Percentiles rank a stretch among this genome's conserved stretches.
phyloP scores from a whole-genome alignment of 2,888 invertebrate genomes.

The Diarsia brunnea region DNA sequence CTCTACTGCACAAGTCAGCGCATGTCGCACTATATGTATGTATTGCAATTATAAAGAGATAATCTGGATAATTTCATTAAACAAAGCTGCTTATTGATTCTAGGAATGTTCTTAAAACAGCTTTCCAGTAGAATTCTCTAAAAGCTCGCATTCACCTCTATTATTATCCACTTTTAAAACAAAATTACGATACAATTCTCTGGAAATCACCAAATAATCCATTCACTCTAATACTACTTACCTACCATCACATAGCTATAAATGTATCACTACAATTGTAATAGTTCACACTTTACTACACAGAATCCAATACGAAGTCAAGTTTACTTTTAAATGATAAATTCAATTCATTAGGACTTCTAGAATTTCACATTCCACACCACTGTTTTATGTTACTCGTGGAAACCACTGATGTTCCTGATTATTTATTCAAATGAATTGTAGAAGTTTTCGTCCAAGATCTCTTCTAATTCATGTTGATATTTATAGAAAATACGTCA shows the following conservation, averaged over 20 bases:
- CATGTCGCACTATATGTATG: not conserved
- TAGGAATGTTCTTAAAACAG: slow-evolving; percentile 7
- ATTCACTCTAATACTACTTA: not conserved
- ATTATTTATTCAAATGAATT: not conserved
- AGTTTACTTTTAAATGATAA: slow-evolving; percentile 34
- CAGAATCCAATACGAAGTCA: slow-evolving; percentile 11
- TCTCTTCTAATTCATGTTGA: not conserved
- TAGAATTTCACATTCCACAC: slow-evolving; percentile 1
- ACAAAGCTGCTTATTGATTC: slow-evolving; percentile 1
- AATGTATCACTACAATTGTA: slow-evolving; percentile 10
- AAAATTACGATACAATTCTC: slow-evolving; percentile 11
- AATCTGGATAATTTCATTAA: slow-evolving; percentile 7
- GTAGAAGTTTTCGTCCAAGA: not conserved
- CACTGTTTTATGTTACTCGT: slow-evolving; percentile 19
- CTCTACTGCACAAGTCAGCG: too few species aligned
- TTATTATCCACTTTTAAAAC: not conserved
- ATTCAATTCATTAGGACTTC: slow-evolving; percentile 23
- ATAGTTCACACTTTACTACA: slow-evolving; percentile 12
- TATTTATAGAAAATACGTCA: not conserved
- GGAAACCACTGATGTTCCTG: not conserved
- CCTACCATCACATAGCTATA: not conserved
- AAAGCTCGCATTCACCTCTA: not conserved
- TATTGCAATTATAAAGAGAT: not conserved
- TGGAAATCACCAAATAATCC: not conserved
- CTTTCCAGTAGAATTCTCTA: not conserved